Evolutionary conservation across 2,888 invertebrate species (phyloP).

Genomic region (Lamellibrachia satsuma): DNA sequence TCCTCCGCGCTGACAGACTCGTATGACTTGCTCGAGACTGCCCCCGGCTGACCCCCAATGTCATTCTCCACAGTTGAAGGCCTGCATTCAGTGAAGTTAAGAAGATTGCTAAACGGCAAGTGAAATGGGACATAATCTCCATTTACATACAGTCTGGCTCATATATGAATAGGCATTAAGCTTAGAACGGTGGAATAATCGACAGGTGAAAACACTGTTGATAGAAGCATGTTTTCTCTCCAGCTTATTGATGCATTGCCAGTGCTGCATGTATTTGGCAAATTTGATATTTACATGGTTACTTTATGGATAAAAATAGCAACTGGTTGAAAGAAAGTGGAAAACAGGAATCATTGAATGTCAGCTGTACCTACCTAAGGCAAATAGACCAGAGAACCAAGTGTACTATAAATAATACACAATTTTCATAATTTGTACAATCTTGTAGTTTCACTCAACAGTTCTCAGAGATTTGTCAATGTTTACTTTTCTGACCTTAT

Average conservation of each 20-base stretch:
- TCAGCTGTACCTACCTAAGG: neutral
- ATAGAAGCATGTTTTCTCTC: neutral
- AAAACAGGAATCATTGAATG: neutral
- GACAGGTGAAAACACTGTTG: neutral
- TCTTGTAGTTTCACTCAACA: neutral
- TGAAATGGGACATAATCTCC: too few species aligned
- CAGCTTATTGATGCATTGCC: neutral
- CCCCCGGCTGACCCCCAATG: neutral
- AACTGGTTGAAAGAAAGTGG: neutral
- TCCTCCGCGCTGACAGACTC: slow-evolving; percentile 45
- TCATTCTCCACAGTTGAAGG: neutral
- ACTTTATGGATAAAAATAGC: neutral
- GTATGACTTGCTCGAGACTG: slow-evolving; percentile 7
- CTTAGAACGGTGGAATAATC: slow-evolving; percentile 9
- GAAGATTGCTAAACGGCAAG: neutral
- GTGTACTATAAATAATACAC: neutral
- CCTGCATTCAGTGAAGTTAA: neutral
- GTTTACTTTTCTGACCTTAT: too few species aligned
- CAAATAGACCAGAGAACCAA: too few species aligned
- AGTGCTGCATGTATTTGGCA: neutral
- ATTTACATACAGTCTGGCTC: neutral
- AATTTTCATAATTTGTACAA: neutral
- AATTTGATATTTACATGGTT: neutral
- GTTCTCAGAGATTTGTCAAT: neutral
- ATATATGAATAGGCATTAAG: neutral